phyloP scores from a whole-genome alignment of 2,797 vertebrate species.

The Aulostomus chinensis region DNA sequence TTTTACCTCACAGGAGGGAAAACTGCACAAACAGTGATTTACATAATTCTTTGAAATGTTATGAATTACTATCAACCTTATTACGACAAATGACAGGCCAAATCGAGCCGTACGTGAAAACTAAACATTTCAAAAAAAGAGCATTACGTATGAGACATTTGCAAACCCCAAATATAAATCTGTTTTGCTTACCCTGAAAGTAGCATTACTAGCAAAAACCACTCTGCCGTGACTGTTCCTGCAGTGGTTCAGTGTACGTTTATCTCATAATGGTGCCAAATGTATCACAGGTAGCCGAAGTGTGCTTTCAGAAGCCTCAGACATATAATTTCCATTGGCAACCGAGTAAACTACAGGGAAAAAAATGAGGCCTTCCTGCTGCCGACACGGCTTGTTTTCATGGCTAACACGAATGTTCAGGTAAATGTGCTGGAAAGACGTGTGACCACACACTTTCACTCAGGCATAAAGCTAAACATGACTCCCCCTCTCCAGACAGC shows the following conservation, averaged over 20 bases:
- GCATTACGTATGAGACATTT: too few species aligned
- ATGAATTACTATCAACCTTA: too few species aligned
- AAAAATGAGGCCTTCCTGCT: not conserved
- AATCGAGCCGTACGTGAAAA: too few species aligned
- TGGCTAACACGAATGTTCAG: slow-evolving; percentile 2
- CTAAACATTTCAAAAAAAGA: too few species aligned
- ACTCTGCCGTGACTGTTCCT: not conserved
- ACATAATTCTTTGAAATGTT: too few species aligned
- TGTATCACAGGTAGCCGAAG: not conserved
- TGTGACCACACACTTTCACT: not conserved
- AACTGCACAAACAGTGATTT: too few species aligned
- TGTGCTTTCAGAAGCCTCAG: slow-evolving; percentile 4
- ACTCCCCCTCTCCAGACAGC: slow-evolving; percentile 14
- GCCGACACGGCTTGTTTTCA: not conserved
- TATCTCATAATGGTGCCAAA: slow-evolving; percentile 15
- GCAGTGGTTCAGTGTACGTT: too few species aligned
- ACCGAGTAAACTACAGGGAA: not conserved
- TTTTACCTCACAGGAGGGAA: too few species aligned
- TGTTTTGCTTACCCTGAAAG: too few species aligned
- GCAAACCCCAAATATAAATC: too few species aligned
- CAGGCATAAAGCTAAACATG: slow-evolving; percentile 28
- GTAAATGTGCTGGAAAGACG: slow-evolving; percentile 27
- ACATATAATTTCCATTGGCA: slow-evolving; percentile 6
- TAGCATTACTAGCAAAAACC: too few species aligned
- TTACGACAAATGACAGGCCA: too few species aligned